These are phyloP conservation scores for Parelbella ahira DNA, from an alignment of 2,888 invertebrate genomes.

Conservation along the genomic window DNA sequence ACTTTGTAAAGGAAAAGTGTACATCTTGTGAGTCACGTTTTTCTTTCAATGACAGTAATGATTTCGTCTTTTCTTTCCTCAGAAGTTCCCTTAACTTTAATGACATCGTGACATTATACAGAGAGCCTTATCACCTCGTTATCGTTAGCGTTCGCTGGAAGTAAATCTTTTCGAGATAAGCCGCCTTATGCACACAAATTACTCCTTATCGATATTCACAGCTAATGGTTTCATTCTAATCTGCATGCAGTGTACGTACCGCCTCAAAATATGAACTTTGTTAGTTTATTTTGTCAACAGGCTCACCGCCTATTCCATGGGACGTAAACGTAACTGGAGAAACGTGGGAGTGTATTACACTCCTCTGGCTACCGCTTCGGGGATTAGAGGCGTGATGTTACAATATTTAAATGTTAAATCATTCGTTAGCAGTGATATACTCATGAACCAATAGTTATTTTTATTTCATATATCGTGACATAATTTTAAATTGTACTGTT, in stretches of 20 bases:
- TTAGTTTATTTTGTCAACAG: conserved; percentile 9
- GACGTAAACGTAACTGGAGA: no score
- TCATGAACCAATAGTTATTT: no score
- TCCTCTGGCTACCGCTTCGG: no score
- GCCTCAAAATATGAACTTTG: neutral
- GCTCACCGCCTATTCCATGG: no score
- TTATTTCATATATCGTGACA: no score
- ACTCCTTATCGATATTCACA: conserved; percentile 16
- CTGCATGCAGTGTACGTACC: neutral
- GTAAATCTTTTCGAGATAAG: conserved; percentile 24
- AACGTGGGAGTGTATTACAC: no score
- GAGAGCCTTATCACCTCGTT: conserved; percentile 19
- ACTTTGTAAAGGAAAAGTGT: no score
- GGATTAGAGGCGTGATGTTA: no score
- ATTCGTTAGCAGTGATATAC: no score
- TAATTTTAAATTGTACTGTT: no score
- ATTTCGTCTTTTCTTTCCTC: conserved; percentile 7
- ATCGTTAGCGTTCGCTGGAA: conserved; percentile 21
- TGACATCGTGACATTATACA: conserved; percentile 22
- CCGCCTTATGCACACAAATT: conserved; percentile 18
- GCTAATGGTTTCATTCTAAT: conserved; percentile 18
- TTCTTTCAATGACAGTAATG: neutral
- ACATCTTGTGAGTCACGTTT: conserved; percentile 8
- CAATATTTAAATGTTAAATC: no score
- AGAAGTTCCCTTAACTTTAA: conserved; percentile 21